phyloP scores from a whole-genome alignment of 2,797 vertebrate species.

The Orientallactaga sibirica region DNA sequence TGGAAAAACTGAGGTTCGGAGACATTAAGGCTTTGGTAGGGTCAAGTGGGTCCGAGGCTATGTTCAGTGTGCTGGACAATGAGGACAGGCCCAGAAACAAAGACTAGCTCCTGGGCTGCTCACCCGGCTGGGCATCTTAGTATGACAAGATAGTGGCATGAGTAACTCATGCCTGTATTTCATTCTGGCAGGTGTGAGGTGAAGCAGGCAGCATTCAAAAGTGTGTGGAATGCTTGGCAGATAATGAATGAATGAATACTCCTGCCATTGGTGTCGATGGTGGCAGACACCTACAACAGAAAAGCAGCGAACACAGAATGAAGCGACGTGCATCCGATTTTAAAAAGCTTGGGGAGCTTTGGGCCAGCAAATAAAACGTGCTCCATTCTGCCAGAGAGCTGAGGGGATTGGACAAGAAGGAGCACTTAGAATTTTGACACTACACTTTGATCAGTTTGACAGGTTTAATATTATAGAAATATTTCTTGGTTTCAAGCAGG shows the following conservation, averaged over 20 bases:
- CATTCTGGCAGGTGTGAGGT: not conserved
- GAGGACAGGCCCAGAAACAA: not conserved
- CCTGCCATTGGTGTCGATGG: rapidly evolving
- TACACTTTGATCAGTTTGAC: conserved; percentile 88
- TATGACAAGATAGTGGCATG: rapidly evolving
- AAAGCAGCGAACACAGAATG: not conserved
- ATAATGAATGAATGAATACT: not conserved
- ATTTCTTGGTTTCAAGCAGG: conserved; percentile 88
- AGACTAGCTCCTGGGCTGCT: not conserved
- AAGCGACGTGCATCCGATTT: not conserved
- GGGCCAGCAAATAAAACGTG: conserved; percentile 76
- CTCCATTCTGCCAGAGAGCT: conserved; percentile 66
- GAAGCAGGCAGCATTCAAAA: not conserved
- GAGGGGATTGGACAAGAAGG: conserved; percentile 84
- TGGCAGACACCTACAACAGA: not conserved
- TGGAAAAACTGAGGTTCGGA: not conserved
- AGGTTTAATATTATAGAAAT: conserved; percentile 91
- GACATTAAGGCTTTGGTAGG: not conserved
- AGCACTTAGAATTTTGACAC: conserved; percentile 87
- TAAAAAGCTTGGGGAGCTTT: conserved; percentile 65
- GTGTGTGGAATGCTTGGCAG: not conserved
- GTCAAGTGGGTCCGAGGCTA: not conserved
- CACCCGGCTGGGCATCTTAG: not conserved
- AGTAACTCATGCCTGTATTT: not conserved
- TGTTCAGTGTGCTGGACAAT: rapidly evolving